Evolutionary conservation across 2,888 invertebrate species (phyloP), one percentile per base, ranked within the genome.

Genomic region (Calameuta pallipes): DNA sequence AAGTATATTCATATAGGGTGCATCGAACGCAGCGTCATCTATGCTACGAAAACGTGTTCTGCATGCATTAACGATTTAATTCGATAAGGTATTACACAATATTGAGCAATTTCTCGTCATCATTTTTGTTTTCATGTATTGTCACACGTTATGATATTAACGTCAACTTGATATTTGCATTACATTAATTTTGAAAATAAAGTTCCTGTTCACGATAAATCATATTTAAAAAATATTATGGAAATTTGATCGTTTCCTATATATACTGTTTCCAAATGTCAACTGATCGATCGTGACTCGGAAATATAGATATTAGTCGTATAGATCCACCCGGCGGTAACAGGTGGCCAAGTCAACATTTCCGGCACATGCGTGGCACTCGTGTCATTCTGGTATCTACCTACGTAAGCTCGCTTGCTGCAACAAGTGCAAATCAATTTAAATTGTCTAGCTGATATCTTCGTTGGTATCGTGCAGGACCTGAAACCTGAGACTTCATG

Each of bases 361-460:
- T 34, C 71, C 31, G 33, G 33, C 33, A 34, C 71, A 71, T 71
- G 71, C 33, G 71, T 56, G 23, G 9, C 56, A 56, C 56, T 56
- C 56, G 33, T 34, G 71, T 71, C 31, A 70, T 34, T 31, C 71
- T 31, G 3, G 31, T 15, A 9, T 9, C 56, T 31, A 71, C 15
- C 56, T 31, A 71, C 15, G 71, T 11, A 71, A 31, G 15, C 30
- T 71, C 31, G 71, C 71, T 23, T 34, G 31, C 33, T 34, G 73
- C 78, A 78, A 78, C 78, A 73, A 78, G 78, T 78, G 78, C 78
- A 37, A 78, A 78, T 78, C 73, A 76, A 78, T 75, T 41, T 34
- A 15, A 33, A 15, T 37, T 11, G 23, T 69, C 71, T 71, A 71
- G 33, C 71, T 31, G 71, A 71, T 71, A 56, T 23, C 71, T 71